Percentiles rank a stretch among this genome's conserved stretches.
Evolutionary conservation across 2,797 vertebrate genomes (phyloP).

Genomic region (Melanogrammus aeglefinus): DNA sequence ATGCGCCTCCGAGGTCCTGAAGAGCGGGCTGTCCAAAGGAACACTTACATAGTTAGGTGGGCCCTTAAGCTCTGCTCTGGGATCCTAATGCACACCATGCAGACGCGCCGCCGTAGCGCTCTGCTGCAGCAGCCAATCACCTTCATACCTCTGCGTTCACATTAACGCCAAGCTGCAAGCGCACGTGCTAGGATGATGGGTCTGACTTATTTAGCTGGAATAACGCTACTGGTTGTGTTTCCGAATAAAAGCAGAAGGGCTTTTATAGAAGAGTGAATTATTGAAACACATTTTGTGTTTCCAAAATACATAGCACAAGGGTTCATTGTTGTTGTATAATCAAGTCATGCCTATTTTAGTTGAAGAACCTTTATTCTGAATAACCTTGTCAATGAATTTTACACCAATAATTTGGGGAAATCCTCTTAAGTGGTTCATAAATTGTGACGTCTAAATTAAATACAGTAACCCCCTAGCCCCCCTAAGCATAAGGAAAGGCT

Average conservation of each 20-base stretch:
- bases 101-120: conserved; percentile 16
- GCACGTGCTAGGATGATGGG: no score
- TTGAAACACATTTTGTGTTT: neutral
- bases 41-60: conserved; percentile 51
- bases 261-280: neutral
- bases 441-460: neutral
- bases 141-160: neutral
- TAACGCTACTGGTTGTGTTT: neutral
- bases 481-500: neutral
- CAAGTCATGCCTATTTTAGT: no score
- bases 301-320: neutral
- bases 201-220: neutral
- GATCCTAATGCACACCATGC: conserved; percentile 48
- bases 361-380: no score
- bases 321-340: no score
- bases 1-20: conserved; percentile 33
- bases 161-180: neutral
- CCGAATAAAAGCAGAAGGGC: neutral
- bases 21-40: conserved; percentile 50
- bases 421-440: neutral
- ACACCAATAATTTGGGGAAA: neutral
- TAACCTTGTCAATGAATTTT: no score
- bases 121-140: conserved; percentile 15
- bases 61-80: conserved; percentile 40
- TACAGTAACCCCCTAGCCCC: neutral